Percentiles rank a stretch among this genome's conserved stretches.
Conservation (phyloP, 2,113 vertebrate genomes). For the Semnornis frantzii region DNA sequence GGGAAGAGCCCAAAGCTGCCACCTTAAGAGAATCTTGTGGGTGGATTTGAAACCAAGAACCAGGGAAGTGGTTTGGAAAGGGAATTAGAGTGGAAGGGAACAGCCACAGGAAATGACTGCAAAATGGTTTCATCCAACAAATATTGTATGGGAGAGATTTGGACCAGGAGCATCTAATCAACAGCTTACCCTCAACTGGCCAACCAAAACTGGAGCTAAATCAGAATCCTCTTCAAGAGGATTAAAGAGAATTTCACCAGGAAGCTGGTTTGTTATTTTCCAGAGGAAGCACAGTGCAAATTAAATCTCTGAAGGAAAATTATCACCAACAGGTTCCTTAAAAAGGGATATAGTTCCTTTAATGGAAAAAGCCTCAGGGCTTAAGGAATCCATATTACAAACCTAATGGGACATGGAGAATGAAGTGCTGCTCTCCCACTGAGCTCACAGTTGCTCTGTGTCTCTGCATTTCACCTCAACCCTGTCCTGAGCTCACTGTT, state of each 20-base stretch:
- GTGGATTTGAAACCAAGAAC: not conserved
- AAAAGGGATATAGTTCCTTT: not conserved
- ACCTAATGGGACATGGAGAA: not conserved
- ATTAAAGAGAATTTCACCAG: not conserved
- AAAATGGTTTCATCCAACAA: not conserved
- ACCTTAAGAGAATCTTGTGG: not conserved
- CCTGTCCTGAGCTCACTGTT: not conserved
- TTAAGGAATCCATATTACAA: not conserved
- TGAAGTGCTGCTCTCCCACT: not conserved
- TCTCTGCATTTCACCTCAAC: not conserved
- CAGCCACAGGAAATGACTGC: not conserved
- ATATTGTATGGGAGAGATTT: not conserved
- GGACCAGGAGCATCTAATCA: not conserved
- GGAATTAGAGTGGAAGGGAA: not conserved
- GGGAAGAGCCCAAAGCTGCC: not conserved
- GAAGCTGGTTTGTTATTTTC: not conserved
- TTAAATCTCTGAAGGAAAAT: not conserved
- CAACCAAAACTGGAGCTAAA: not conserved
- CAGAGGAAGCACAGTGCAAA: not conserved
- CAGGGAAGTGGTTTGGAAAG: not conserved
- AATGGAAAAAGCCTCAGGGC: not conserved
- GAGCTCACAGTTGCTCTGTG: not conserved
- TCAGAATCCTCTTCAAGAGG: fast-evolving
- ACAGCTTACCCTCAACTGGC: not conserved
- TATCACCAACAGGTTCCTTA: not conserved